These are phyloP conservation scores for Philonicus albiceps DNA, from an alignment of 2,888 invertebrate species.

Conservation along the genomic window DNA sequence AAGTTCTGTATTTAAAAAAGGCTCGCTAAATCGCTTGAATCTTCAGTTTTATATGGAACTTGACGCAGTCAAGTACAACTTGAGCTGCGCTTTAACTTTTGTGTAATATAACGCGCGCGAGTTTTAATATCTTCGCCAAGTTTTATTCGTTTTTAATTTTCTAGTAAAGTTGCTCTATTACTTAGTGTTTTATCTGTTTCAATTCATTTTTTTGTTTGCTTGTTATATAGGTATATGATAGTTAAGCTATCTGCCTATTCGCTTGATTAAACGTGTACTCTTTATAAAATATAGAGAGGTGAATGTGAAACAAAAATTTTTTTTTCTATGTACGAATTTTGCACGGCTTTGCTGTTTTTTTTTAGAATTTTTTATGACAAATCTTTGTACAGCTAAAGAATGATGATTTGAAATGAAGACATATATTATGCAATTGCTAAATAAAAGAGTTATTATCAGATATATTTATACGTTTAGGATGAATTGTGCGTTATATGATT, in stretches of 20 bases:
- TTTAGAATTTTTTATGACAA: neutral
- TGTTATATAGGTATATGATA: neutral
- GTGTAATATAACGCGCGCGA: neutral
- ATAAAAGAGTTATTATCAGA: neutral
- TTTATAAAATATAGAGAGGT: neutral
- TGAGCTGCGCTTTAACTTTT: neutral
- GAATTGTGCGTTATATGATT: neutral
- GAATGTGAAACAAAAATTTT: neutral
- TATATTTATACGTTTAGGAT: neutral
- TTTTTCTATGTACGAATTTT: neutral
- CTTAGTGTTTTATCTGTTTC: neutral
- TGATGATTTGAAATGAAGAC: neutral
- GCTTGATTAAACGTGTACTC: neutral
- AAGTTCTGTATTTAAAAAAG: slow-evolving; percentile 19
- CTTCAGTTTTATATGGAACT: slow-evolving; percentile 12
- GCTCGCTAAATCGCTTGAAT: neutral
- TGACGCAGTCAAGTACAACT: neutral
- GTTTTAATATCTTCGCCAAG: neutral
- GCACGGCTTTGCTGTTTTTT: neutral
- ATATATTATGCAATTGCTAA: neutral
- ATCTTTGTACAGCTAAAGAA: neutral
- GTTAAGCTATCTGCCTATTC: neutral
- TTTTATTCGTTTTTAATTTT: neutral
- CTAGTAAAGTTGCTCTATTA: neutral
- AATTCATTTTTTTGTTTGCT: no score